Evolutionary conservation across 1,140 invertebrate genomes (phyloP).

Genomic region (Pseudomyrmex sp.): DNA sequence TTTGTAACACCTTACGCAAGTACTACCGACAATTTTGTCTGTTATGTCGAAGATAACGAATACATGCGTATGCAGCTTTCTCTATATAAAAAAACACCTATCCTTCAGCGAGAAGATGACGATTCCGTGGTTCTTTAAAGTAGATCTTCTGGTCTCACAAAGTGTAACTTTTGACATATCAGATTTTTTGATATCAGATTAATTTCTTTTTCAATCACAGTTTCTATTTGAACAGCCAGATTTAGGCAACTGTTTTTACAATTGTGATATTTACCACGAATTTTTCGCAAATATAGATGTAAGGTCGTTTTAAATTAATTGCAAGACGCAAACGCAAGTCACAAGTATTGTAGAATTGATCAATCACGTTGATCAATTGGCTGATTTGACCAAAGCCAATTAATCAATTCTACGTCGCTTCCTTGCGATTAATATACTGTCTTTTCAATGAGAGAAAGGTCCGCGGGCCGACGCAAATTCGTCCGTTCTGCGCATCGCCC

Average conservation of each 20-base stretch:
- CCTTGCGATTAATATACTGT: no score
- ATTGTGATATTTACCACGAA: no score
- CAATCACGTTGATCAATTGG: no score
- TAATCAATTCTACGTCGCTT: no score
- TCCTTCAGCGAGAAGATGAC: conserved; percentile 67
- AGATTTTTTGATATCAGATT: background rate
- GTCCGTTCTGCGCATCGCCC: no score
- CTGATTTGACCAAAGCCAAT: no score
- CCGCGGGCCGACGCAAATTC: no score
- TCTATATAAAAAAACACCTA: conserved; percentile 72
- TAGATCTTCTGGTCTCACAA: background rate
- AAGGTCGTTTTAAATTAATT: no score
- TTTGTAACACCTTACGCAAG: conserved; percentile 73
- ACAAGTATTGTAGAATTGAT: no score
- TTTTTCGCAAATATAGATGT: no score
- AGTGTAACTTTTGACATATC: background rate
- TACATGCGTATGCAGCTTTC: conserved; percentile 70
- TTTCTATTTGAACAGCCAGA: background rate
- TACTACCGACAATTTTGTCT: conserved; percentile 65
- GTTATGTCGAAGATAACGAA: conserved; percentile 70
- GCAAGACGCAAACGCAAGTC: no score
- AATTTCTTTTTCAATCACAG: conserved; percentile 4
- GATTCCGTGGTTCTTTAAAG: background rate
- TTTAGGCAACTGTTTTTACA: background rate
- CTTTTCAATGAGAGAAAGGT: no score